phyloP scores from a whole-genome alignment of 2,797 vertebrate species.

The Rhincodon typus region DNA sequence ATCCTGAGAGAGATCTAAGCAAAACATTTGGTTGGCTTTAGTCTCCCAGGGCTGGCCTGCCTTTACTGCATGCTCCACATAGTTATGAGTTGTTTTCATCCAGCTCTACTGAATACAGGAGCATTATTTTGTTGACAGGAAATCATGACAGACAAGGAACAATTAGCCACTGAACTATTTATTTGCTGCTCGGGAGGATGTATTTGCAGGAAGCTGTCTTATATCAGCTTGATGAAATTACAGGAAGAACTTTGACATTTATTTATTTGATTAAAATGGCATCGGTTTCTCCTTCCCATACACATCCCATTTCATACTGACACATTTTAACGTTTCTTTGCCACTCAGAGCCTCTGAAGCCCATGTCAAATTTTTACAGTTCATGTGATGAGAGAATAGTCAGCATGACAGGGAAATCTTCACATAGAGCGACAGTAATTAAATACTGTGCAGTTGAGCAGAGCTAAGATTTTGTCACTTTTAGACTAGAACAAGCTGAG shows the following conservation, averaged over 20 bases:
- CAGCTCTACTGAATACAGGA: background rate
- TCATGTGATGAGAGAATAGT: background rate
- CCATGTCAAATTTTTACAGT: background rate
- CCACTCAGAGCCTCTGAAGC: background rate
- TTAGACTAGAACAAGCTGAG: slow-evolving; percentile 8
- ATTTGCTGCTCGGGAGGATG: background rate
- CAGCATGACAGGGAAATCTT: background rate
- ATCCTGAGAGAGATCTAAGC: background rate
- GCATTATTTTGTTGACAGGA: background rate
- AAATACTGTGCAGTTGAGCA: background rate
- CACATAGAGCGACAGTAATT: slow-evolving; percentile 14
- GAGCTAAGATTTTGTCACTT: background rate
- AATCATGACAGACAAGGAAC: background rate
- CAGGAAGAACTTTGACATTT: background rate
- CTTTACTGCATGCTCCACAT: background rate
- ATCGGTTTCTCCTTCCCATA: background rate
- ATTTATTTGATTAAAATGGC: background rate
- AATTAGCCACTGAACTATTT: background rate
- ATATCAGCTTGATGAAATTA: background rate
- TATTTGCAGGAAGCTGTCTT: background rate
- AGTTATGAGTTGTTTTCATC: background rate
- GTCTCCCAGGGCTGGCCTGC: background rate
- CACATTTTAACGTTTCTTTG: background rate
- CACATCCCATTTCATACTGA: background rate
- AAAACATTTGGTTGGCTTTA: background rate